phyloP scores from a whole-genome alignment of 35 echinoderm and acorn worm genomes.

The Strongylocentrotus purpuratus region DNA sequence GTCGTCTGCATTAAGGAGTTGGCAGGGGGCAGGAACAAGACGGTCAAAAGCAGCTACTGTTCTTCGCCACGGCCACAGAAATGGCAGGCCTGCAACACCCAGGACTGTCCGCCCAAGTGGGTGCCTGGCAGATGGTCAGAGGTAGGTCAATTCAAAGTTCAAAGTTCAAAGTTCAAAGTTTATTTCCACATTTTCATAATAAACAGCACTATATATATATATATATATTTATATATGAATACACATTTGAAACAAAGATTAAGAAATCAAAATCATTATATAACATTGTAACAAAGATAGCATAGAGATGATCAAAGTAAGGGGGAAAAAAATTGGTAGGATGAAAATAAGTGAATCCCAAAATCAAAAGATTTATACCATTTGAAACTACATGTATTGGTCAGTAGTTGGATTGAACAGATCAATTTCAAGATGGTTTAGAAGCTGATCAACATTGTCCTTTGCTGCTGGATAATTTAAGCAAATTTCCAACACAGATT shows the following conservation, averaged over 20 bases:
- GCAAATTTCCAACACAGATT: not conserved
- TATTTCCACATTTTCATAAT: too few relatives aligned
- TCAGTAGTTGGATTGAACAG: not conserved
- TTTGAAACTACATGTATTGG: not conserved
- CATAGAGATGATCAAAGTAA: too few relatives aligned
- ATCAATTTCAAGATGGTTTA: not conserved
- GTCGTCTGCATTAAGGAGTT: constrained; percentile 72
- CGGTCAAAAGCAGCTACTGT: constrained; percentile 75
- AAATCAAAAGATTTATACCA: too few relatives aligned
- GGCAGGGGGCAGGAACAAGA: constrained; percentile 55
- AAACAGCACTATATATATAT: too few relatives aligned
- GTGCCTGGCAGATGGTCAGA: constrained; percentile 77
- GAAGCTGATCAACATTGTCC: not conserved
- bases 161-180: too few relatives aligned
- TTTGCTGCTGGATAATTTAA: not conserved
- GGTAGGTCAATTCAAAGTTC: constrained; percentile 51
- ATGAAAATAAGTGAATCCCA: too few relatives aligned
- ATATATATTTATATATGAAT: too few relatives aligned
- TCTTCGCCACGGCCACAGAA: constrained; percentile 48
- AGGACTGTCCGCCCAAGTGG: constrained; percentile 91
- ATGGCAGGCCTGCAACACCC: constrained; percentile 75
- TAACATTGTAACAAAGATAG: too few relatives aligned
- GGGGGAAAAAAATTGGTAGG: too few relatives aligned
- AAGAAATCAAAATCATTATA: too few relatives aligned
- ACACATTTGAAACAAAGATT: too few relatives aligned